Evolutionary conservation across 2,888 invertebrate genomes (phyloP), one percentile per base, ranked within the genome.

Genomic region (Polydrusus cervinus): DNA sequence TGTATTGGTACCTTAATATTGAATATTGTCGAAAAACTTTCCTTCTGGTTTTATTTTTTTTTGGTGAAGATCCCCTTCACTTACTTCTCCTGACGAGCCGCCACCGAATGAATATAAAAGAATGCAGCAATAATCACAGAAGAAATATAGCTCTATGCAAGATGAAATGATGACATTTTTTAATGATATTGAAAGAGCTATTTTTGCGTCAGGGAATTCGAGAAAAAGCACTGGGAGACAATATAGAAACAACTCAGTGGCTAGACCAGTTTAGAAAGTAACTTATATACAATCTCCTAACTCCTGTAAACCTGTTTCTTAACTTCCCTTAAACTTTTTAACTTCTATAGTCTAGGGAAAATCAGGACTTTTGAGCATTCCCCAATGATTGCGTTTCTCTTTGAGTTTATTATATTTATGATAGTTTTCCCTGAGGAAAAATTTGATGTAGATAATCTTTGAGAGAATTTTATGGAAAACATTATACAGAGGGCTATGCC

Each of bases 301-400:
- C 57, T 57, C 38, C 10, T 0, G 16, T 38, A 38, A 38, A 57
- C 57, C 34, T 57, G 9, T 14, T 57, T 14, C 38, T 38, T 57
- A 57, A 57, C 57, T 57, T 57, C 16, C 38, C 38, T 57, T 57
- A 38, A 57, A 57, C 57, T 57, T 57, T 38, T 57, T 57, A 57
- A 57, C 57, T 57, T 38, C 10, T 38, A 13, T 14, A 57, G 57
- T 38, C 38, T 38, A 16, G 57, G 38, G 57, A 57, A 38, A 57
- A 34, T 57, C 34, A 10, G 16, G 14, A 38, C 38, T n/a, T 57
- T 38, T 14, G 57, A 34, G 57, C 10, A 38, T 16, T 57, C 57
- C 57, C 57, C 8, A 57, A 16, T 38, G 57, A 38, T 16, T 38
- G 9, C 16, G 34, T 38, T 57, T 38, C 38, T 16, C 11, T 25